Conservation (phyloP, 1,140 invertebrate species). For the Dysdera silvatica region DNA sequence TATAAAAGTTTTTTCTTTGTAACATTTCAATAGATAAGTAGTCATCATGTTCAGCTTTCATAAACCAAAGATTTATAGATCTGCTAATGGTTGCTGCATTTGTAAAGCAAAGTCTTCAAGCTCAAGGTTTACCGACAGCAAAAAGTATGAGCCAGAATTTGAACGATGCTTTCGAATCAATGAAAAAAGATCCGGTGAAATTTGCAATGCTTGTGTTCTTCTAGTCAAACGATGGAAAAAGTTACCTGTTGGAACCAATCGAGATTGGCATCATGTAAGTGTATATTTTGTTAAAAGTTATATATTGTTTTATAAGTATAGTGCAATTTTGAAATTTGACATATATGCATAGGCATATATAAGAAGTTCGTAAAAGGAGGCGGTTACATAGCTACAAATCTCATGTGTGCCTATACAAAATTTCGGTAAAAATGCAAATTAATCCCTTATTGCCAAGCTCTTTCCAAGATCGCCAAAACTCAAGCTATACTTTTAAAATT, state of each 20-base stretch:
- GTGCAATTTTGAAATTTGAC: neutral
- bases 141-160: slow-evolving; percentile 78
- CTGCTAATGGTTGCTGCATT: slow-evolving; percentile 74
- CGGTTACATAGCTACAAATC: neutral
- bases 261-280: slow-evolving; percentile 79
- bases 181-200: slow-evolving; percentile 66
- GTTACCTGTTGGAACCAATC: slow-evolving; percentile 62
- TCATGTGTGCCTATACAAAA: neutral
- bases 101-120: slow-evolving; percentile 76
- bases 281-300: neutral
- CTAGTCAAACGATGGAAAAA: slow-evolving; percentile 79
- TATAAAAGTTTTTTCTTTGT: too few relatives aligned
- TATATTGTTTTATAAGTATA: neutral
- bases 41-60: slow-evolving; percentile 83
- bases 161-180: slow-evolving; percentile 68
- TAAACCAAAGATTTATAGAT: slow-evolving; percentile 79
- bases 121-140: slow-evolving; percentile 76
- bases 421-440: too few relatives aligned
- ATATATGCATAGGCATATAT: neutral
- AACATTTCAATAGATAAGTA: too few relatives aligned
- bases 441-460: too few relatives aligned
- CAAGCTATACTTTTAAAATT: too few relatives aligned
- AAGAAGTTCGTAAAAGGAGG: neutral
- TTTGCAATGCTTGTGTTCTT: slow-evolving; percentile 81
- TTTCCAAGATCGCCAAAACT: too few relatives aligned